Base-by-base conservation (phyloP, 2,113 vertebrate genomes). In the Chamaetylas fuelleborni region DNA sequence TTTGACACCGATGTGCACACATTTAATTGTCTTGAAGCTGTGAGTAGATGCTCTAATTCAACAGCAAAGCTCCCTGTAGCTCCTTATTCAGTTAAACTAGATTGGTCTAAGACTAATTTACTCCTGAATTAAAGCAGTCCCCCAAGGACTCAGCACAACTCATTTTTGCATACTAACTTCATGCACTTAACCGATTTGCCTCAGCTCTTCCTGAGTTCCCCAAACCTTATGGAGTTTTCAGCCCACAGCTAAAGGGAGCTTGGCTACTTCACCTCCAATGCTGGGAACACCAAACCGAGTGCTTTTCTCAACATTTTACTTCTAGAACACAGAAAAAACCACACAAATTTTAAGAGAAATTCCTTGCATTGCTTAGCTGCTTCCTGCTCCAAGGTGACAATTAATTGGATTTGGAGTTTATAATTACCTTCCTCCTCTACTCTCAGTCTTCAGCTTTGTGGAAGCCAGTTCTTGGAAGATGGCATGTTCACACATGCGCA, bases 81-180 rank as follows among this genome's bases (percentile, higher is more conserved):
- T 95, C 70, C 92, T 91, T 79, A 89, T 69, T 93, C 91, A 92
- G 83, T 91, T 92, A 93, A 95, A 71, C 83, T 92, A 88, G 76
- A 69, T 29, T 89, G 77, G 81, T 60, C 80, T 91, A 95, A 67
- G 86, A 92, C 89, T 89, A 92, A 95, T 86, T 91, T 95, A 89
- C 73, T 95, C 78, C 81, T 72, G 91, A 95, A 93, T 89, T 94
- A 93, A 93, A 92, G 69, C 48, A 83, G 67, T 58, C 51, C 90
- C 87, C 81, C 62, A 65, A 65, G 72, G 88, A 93, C 69, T 88
- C 74, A 69, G 76, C 70, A 76, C 81, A 93, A 85, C 57, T 91
- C 38, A 74, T 89, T 96, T 90, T 69, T 90, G 90, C 16, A 3
- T 66, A 50, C 38, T 77, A 76, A 90, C 90, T 93, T 83, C 33